These are phyloP conservation scores for Sebastolobus alascanus DNA, from an alignment of 2,797 vertebrate genomes.

Conservation along the genomic window DNA sequence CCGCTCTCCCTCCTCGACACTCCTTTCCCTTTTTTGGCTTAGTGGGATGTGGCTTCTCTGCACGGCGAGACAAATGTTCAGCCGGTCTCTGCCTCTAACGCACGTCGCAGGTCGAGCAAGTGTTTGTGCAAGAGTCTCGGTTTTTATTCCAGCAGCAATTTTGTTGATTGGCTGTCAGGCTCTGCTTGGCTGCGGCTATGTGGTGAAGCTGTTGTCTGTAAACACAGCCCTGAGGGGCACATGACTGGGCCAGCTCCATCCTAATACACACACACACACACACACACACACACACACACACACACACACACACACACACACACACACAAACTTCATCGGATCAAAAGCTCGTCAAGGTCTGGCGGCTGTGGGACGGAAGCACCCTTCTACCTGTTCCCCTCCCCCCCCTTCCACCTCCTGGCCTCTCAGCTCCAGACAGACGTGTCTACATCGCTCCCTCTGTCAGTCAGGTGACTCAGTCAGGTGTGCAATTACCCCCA, in stretches of 20 bases:
- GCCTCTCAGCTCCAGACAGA: conserved; percentile 68
- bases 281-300: conserved; percentile 34
- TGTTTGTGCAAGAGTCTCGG: conserved; percentile 43
- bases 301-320: conserved; percentile 35
- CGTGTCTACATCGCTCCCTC: conserved; percentile 64
- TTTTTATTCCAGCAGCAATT: conserved; percentile 67
- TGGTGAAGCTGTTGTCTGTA: conserved; percentile 80
- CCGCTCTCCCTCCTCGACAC: background rate
- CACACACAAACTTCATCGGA: conserved; percentile 47
- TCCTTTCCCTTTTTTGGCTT: background rate
- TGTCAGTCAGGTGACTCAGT: conserved; percentile 78
- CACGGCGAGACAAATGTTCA: conserved; percentile 4
- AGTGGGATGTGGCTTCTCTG: background rate
- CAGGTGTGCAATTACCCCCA: conserved; percentile 78
- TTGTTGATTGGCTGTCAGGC: conserved; percentile 76
- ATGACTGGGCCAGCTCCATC: conserved; percentile 71
- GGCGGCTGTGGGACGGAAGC: conserved; percentile 64
- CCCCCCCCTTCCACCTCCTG: conserved; percentile 24
- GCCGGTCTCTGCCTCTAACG: conserved; percentile 30
- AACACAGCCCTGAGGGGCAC: conserved; percentile 73
- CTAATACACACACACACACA: conserved; percentile 27
- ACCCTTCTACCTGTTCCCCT: conserved; percentile 56
- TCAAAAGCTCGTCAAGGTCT: conserved; percentile 76
- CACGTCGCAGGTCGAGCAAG: conserved; percentile 12
- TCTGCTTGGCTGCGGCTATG: conserved; percentile 69